Percentiles rank a stretch among this genome's conserved stretches.
Evolutionary conservation across 30 jellyfish, hydroid and myxozoan species (phyloP).

Genomic region (Rhopilema esculentum): DNA sequence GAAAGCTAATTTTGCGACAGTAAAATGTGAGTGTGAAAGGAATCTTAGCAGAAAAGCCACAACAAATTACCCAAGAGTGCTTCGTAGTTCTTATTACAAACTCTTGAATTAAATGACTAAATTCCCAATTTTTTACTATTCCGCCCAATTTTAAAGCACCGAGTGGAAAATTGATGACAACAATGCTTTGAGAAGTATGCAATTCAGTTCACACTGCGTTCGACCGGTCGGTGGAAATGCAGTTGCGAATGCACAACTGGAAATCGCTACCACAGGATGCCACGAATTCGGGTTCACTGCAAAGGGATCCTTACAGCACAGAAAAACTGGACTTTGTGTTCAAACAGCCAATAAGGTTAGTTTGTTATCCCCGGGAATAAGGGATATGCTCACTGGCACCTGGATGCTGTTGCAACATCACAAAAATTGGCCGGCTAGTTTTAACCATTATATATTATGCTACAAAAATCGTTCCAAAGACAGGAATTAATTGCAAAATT

Average conservation of each 20-base stretch:
- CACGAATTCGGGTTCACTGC: conserved; percentile 84
- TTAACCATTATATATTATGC: too few species aligned
- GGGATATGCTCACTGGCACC: not conserved
- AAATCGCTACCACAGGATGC: conserved; percentile 68
- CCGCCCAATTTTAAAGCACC: conserved; percentile 53
- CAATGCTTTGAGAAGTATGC: conserved; percentile 53
- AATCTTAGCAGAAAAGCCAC: too few species aligned
- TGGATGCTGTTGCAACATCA: too few species aligned
- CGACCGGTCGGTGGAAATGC: conserved; percentile 83
- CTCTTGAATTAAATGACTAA: not conserved
- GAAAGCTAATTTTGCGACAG: too few species aligned
- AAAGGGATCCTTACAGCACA: conserved; percentile 90
- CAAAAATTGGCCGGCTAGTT: too few species aligned
- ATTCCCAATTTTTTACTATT: not conserved
- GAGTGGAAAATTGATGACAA: conserved; percentile 71
- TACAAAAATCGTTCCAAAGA: too few species aligned
- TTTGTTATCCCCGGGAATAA: not conserved
- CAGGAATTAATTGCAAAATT: too few species aligned
- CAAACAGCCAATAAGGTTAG: conserved; percentile 87
- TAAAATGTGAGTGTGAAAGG: too few species aligned
- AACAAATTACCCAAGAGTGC: too few species aligned
- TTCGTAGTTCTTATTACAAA: too few species aligned
- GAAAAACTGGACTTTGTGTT: conserved; percentile 71
- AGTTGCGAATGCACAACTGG: conserved; percentile 57
- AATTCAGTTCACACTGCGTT: conserved; percentile 66